Base-by-base conservation (phyloP, 2,113 vertebrate species). In the Dicaeum eximium region DNA sequence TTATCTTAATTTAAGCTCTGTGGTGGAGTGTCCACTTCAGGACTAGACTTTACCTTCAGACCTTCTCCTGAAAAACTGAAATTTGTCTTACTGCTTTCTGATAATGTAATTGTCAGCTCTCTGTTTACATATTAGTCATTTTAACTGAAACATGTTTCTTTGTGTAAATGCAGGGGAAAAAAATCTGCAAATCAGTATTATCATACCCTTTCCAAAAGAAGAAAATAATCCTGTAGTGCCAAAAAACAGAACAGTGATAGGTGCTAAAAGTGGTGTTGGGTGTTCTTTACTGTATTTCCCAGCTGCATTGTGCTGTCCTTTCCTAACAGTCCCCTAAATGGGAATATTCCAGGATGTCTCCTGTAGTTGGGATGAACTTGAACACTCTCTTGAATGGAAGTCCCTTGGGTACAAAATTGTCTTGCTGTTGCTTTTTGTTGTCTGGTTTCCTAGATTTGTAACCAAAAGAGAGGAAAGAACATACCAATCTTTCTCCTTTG, bases 201-300 rank as follows among this genome's bases (percentile, higher is more conserved):
- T 79, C 31, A 8, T 66, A n/a, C 78, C 65, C 85, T 94, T 97
- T 92, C 78, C 84, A 77, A 73, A 94, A 96, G 86, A 97, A 82
- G 70, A 95, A 33, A 72, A 60, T 48, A 82, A 89, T 67, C 13
- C n/a, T 44, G 16, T 86, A 79, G 44, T 95, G 70, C 70, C 73
- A 80, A 56, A 92, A 75, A 64, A 73, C 54, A 86, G 80, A 23
- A 78, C 20, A 44, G 58, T 62, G 62, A 45, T 31, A 78, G 73
- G 37, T 10, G 45, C 95, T 91, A 21, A 20, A 30, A 42, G 24
- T 50, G 10, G 31, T 74, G 35, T 22, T 82, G 86, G 17, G 25
- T 96, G 86, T 54, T 42, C 33, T 40, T 66, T 54, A 38, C 13
- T 45, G 7, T 14, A 19, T 31, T 22, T 88, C 33, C 24, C 25